Evolutionary conservation across 2,113 vertebrate species (phyloP).

Genomic region (Corythornis cristatus): DNA sequence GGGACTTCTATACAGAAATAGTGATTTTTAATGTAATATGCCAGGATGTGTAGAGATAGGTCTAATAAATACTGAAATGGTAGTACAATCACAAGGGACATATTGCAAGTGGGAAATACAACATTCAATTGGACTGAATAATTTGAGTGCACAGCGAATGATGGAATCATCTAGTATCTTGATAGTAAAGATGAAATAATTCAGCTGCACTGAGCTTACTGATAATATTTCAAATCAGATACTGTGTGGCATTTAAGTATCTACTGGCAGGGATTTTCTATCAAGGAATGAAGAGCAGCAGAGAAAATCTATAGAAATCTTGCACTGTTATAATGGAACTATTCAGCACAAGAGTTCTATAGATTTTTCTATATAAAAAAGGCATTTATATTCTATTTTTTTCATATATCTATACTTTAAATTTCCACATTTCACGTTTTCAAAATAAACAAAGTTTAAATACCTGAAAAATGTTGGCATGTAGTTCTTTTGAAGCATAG

Average conservation of each 20-base stretch:
- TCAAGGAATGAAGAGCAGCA: background rate
- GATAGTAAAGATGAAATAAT: background rate
- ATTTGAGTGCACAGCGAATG: background rate
- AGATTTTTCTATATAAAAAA: background rate
- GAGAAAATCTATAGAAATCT: slow-evolving; percentile 28
- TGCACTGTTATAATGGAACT: background rate
- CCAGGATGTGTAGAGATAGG: background rate
- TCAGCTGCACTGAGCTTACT: background rate
- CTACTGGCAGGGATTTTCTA: slow-evolving; percentile 9
- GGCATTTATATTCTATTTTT: background rate
- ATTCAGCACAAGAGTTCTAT: background rate
- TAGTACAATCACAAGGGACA: background rate
- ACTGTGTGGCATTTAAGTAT: background rate
- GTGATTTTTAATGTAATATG: background rate
- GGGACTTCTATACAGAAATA: background rate
- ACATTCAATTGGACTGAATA: background rate
- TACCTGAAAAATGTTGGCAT: background rate
- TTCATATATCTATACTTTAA: background rate
- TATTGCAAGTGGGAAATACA: background rate
- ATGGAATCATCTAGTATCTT: background rate
- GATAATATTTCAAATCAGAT: slow-evolving; percentile 23
- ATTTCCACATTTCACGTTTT: background rate
- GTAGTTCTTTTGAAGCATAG: background rate
- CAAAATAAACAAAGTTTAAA: background rate
- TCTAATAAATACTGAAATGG: background rate